Evolutionary conservation across 2,797 vertebrate species (phyloP).

Genomic region (Enteromius fasciolatus): DNA sequence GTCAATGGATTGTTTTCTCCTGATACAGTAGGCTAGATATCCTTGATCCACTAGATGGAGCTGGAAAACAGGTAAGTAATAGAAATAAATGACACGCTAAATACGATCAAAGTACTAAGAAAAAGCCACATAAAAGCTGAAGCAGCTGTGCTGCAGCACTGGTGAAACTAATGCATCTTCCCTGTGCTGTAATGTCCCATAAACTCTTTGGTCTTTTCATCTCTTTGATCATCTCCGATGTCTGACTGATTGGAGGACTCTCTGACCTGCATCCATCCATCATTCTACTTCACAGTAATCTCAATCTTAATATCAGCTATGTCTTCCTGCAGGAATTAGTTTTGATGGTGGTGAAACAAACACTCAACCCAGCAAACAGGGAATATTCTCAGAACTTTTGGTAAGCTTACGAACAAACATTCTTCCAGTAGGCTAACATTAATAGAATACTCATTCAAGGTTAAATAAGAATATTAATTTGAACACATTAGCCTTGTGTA

Average conservation of each 20-base stretch:
- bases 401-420: not conserved
- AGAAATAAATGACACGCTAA: not conserved
- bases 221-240: constrained; percentile 15
- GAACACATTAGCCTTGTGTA: not conserved
- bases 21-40: not conserved
- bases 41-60: constrained; percentile 21
- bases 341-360: not conserved
- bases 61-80: constrained; percentile 14
- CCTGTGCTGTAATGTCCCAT: not conserved
- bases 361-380: not conserved
- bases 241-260: constrained; percentile 18
- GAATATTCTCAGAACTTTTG: not conserved
- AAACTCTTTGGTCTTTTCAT: constrained; percentile 15
- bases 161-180: constrained; percentile 14
- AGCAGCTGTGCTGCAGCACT: not conserved
- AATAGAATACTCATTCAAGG: not conserved
- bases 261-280: constrained; percentile 16
- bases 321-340: not conserved
- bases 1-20: not conserved
- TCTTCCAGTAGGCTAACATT: not conserved
- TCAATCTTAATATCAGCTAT: not conserved
- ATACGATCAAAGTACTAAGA: constrained; percentile 5
- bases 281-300: constrained; percentile 11
- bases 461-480: not conserved
- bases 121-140: not conserved